Percentiles rank a stretch among this genome's conserved stretches.
phyloP scores from a whole-genome alignment of 2,888 invertebrate genomes.

The Eristalinus sepulchralis region DNA sequence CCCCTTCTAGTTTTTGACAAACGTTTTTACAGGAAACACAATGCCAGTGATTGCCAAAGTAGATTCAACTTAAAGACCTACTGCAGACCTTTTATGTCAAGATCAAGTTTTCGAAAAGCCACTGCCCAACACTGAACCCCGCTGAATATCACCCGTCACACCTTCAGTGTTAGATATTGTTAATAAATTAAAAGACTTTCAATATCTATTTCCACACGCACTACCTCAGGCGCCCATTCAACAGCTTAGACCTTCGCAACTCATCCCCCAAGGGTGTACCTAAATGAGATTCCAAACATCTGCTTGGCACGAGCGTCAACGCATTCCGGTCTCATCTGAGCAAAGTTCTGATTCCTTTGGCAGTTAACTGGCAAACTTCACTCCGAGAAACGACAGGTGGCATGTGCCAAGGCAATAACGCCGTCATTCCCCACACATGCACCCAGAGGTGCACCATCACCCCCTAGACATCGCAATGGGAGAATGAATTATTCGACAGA shows the following conservation, averaged over 20 bases:
- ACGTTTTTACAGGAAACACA: too few species aligned
- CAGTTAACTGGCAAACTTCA: not conserved
- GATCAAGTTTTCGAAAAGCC: too few species aligned
- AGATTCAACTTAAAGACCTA: too few species aligned
- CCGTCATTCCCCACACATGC: not conserved
- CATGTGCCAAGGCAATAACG: not conserved
- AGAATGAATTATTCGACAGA: constrained; percentile 27
- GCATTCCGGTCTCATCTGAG: not conserved
- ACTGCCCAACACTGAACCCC: too few species aligned
- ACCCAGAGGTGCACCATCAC: not conserved
- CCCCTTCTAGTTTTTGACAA: too few species aligned
- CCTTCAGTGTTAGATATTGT: not conserved
- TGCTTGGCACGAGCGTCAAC: not conserved
- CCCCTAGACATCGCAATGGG: not conserved
- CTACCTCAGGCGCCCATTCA: not conserved
- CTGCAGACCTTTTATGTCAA: too few species aligned
- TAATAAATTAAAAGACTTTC: too few species aligned
- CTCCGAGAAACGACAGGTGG: not conserved
- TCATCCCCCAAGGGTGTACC: not conserved
- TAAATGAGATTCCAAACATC: not conserved
- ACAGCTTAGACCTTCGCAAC: not conserved
- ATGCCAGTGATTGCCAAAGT: too few species aligned
- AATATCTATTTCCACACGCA: too few species aligned
- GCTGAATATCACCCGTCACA: not conserved
- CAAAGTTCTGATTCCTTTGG: not conserved